These are phyloP conservation scores for Dasyornis broadbenti DNA, from an alignment of 2,113 vertebrate genomes.

Conservation along the genomic window DNA sequence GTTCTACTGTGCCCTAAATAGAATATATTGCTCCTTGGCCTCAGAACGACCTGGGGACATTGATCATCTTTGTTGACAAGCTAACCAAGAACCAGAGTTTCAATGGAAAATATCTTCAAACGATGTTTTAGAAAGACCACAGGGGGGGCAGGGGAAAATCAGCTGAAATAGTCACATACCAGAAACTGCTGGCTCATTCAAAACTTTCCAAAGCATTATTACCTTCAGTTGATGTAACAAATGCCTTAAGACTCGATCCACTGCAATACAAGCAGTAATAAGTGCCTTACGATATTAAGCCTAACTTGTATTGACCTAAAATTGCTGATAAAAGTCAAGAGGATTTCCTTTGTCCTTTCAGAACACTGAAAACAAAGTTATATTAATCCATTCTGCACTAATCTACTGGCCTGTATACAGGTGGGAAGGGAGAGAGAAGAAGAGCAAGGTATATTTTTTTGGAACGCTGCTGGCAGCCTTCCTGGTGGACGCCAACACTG, in stretches of 20 bases:
- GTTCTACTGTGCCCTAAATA: neutral
- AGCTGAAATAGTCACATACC: neutral
- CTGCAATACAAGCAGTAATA: conserved; percentile 66
- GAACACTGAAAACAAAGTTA: neutral
- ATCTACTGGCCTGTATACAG: conserved; percentile 28
- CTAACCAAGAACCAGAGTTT: neutral
- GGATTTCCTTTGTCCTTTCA: neutral
- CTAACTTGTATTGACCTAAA: conserved; percentile 7
- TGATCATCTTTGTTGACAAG: neutral
- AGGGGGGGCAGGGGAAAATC: neutral
- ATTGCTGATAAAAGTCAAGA: conserved; percentile 40
- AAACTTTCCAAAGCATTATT: conserved; percentile 67
- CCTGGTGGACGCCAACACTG: conserved; percentile 58
- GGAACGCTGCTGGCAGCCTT: conserved; percentile 91
- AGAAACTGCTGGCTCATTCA: conserved; percentile 27
- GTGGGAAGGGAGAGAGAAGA: conserved; percentile 11
- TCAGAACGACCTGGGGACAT: neutral
- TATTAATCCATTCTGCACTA: conserved; percentile 59
- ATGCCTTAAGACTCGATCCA: conserved; percentile 69
- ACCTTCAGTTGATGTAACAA: conserved; percentile 36
- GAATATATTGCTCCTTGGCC: neutral
- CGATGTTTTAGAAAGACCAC: neutral
- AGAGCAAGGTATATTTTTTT: conserved; percentile 57
- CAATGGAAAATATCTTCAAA: neutral
- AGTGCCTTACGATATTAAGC: conserved; percentile 73